These are phyloP conservation scores for Troides oblongomaculatus DNA, from an alignment of 2,888 invertebrate species.

Conservation along the genomic window DNA sequence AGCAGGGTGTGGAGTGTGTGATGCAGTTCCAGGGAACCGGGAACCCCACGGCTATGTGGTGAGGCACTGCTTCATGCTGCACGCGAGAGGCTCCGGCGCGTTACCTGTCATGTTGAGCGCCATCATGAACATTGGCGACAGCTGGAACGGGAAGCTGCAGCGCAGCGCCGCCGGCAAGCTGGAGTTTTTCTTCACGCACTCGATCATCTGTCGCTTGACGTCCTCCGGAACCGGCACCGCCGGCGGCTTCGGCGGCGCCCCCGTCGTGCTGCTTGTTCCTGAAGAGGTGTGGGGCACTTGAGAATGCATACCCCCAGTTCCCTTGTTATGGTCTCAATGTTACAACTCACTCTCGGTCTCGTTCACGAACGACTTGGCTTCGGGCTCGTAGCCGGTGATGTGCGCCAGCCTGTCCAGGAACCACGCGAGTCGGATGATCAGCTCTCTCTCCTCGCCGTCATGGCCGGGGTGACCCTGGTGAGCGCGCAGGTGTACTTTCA, in stretches of 20 bases:
- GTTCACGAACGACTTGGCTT: slow-evolving; percentile 36
- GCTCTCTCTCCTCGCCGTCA: slow-evolving; percentile 52
- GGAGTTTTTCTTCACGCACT: slow-evolving; percentile 47
- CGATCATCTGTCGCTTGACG: slow-evolving; percentile 41
- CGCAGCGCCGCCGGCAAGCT: slow-evolving; percentile 47
- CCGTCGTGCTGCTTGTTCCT: slow-evolving; percentile 28
- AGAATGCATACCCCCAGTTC: background rate
- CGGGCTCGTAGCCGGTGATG: slow-evolving; percentile 59
- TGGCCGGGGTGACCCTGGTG: background rate
- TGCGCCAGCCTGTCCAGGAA: slow-evolving; percentile 63
- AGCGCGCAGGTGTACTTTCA: background rate
- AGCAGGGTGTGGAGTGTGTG: too few relatives aligned
- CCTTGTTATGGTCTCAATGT: background rate
- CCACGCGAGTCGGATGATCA: slow-evolving; percentile 66
- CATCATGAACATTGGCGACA: slow-evolving; percentile 37
- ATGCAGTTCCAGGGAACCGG: too few relatives aligned
- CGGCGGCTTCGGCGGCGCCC: slow-evolving; percentile 32
- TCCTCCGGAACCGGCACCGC: slow-evolving; percentile 44
- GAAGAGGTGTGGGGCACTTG: background rate
- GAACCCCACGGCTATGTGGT: too few relatives aligned
- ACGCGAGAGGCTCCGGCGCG: background rate
- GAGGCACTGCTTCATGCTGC: too few relatives aligned
- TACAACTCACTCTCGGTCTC: slow-evolving; percentile 34
- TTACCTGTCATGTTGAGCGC: slow-evolving; percentile 37
- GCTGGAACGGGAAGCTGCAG: slow-evolving; percentile 45